Evolutionary conservation across 2,797 vertebrate species (phyloP), one percentile per base, ranked within the genome.

Genomic region (Hyperoplus immaculatus): DNA sequence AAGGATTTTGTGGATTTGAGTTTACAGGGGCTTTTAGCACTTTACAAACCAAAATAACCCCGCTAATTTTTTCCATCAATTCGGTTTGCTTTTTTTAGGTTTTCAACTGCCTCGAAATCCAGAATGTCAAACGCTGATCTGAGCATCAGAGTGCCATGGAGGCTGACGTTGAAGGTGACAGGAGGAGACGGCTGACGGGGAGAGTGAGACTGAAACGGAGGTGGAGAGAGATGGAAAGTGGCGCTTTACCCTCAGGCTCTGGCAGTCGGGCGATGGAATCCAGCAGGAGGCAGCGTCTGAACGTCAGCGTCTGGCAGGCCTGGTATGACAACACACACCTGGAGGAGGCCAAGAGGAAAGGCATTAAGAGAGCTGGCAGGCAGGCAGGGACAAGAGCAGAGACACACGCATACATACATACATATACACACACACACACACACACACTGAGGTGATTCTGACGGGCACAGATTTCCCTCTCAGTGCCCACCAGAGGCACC

Each of bases 291-390:
- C 98, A 99, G 73, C 97, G 94, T 89, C 96, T 96, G 94, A 98
- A 99, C 36, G 95, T 96, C 92, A 99, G 87, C 47, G 95, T 95
- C 96, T 99, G 98, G 91, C 98, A 99, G 91, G 97, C 97, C 87
- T 97, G 97, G 94, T 96, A 98, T 77, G 98, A 98, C 78, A 98
- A 93, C 85, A 95, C 97, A 95, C 98, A 99, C 95, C 98, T 99
- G 94, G 39, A 90, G 90, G 84, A 91, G 88, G 86, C 68, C 76
- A 75, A 71, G 82, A 89, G 68, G 77, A 29, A 69, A 83, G 77
- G 84, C 80, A 87, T 88, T 68, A 87, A 29, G 77, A 81, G 75
- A 59, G 76, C 62, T 67, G 69, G 81, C 72, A 81, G 87, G 71
- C 73, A 80, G 77, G 71, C 81, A 73, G 63, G 77, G 53, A 82